These are phyloP conservation scores for Gymnoscopelus microlampas DNA, from an alignment of 2,797 vertebrate genomes.

Conservation along the genomic window DNA sequence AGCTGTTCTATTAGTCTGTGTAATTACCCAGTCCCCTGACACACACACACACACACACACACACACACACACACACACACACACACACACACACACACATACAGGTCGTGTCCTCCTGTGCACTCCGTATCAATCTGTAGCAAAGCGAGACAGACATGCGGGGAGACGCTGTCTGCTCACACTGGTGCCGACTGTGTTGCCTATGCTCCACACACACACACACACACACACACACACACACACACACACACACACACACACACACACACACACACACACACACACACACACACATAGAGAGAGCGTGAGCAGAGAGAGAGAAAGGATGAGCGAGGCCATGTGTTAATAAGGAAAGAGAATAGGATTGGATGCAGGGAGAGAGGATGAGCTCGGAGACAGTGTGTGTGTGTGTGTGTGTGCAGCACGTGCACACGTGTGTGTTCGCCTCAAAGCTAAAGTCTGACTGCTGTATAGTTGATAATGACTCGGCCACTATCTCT, in stretches of 20 bases:
- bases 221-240: neutral
- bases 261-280: neutral
- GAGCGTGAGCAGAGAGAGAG: neutral
- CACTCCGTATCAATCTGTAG: slow-evolving; percentile 50
- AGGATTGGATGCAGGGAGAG: neutral
- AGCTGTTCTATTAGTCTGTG: slow-evolving; percentile 66
- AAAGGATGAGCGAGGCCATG: slow-evolving; percentile 1
- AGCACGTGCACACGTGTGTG: too few relatives aligned
- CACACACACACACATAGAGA: neutral
- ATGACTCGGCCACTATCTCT: slow-evolving; percentile 62
- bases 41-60: slow-evolving; percentile 4
- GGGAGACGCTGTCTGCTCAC: slow-evolving; percentile 47
- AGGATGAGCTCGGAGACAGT: neutral
- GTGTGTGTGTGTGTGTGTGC: slow-evolving; percentile 5
- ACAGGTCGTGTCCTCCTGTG: slow-evolving; percentile 35
- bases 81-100: slow-evolving; percentile 8
- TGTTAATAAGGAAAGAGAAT: neutral
- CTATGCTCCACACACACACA: slow-evolving; percentile 23
- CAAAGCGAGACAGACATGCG: slow-evolving; percentile 39
- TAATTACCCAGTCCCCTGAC: slow-evolving; percentile 64
- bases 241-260: neutral
- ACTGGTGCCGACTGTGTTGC: slow-evolving; percentile 29
- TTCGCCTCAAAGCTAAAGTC: slow-evolving; percentile 39
- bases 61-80: slow-evolving; percentile 7
- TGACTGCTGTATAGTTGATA: slow-evolving; percentile 58